Evolutionary conservation across 2,113 vertebrate species (phyloP).

Genomic region (Myotis yumanensis): DNA sequence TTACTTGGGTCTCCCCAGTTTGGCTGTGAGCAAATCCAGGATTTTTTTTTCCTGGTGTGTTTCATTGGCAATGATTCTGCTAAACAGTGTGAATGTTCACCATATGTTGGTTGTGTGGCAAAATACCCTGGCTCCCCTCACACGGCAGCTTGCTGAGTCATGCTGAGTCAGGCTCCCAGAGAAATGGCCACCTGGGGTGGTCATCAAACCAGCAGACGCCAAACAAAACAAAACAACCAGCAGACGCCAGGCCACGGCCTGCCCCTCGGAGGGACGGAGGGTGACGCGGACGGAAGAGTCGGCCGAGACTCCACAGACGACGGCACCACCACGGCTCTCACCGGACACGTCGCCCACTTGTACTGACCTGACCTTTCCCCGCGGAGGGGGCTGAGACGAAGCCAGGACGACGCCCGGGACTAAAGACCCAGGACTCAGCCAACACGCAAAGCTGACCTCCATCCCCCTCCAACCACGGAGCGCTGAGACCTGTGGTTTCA

Average conservation of each 20-base stretch:
- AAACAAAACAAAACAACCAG: too few species aligned
- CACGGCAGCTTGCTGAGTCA: conserved; percentile 50
- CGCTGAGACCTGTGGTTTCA: not conserved
- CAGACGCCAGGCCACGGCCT: accelerated
- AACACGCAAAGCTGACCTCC: not conserved
- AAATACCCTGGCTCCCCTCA: not conserved
- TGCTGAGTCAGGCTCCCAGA: not conserved
- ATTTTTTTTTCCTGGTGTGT: not conserved
- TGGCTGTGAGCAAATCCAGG: not conserved
- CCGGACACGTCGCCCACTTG: too few species aligned
- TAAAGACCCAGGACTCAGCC: accelerated
- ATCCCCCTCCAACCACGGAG: not conserved
- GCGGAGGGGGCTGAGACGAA: not conserved
- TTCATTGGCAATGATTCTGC: not conserved
- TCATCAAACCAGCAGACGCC: not conserved
- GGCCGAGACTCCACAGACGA: not conserved
- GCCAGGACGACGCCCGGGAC: not conserved
- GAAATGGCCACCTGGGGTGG: not conserved
- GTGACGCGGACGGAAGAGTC: too few species aligned
- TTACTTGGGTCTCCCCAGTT: not conserved
- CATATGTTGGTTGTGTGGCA: not conserved
- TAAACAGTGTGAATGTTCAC: not conserved
- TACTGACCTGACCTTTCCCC: accelerated
- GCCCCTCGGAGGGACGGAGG: not conserved
- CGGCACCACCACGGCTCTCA: not conserved